A percentile compares a stretch with the other conserved stretches of the same genome.
phyloP scores from a whole-genome alignment of 2,797 vertebrate genomes.

The Aulostomus chinensis region DNA sequence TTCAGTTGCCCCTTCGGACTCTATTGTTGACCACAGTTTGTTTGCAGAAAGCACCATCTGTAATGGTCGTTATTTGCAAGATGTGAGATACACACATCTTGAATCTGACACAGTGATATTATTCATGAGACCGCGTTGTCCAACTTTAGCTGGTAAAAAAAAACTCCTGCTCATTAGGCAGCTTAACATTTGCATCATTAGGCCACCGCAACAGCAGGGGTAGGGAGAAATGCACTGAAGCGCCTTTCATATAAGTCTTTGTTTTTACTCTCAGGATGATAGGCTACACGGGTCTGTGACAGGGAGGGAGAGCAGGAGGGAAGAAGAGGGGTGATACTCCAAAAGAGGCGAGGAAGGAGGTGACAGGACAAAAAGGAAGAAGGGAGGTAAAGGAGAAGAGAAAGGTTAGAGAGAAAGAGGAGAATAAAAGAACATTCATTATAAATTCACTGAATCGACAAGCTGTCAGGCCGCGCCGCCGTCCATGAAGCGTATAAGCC shows the following conservation, averaged over 20 bases:
- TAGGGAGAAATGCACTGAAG: constrained; percentile 49
- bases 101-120: constrained; percentile 54
- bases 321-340: constrained; percentile 20
- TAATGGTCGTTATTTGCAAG: constrained; percentile 61
- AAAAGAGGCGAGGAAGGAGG: constrained; percentile 27
- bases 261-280: constrained; percentile 61
- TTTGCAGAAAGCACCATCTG: constrained; percentile 73
- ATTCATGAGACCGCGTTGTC: constrained; percentile 73
- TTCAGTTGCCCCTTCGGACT: constrained; percentile 19
- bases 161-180: constrained; percentile 70
- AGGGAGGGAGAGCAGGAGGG: constrained; percentile 25
- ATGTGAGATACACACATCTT: constrained; percentile 61
- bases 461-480: constrained; percentile 64
- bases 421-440: constrained; percentile 71
- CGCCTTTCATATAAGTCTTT: constrained; percentile 63
- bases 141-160: constrained; percentile 55
- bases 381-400: constrained; percentile 38
- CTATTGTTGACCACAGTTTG: constrained; percentile 14
- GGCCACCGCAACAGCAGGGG: constrained; percentile 68
- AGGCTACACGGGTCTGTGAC: constrained; percentile 63
- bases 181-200: constrained; percentile 74
- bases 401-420: constrained; percentile 63
- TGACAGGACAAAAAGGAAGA: constrained; percentile 34
- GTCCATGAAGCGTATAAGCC: constrained; percentile 43
- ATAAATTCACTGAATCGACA: constrained; percentile 77